Evolutionary conservation across 1,140 invertebrate species (phyloP).

Genomic region (Papilio polyxenes): DNA sequence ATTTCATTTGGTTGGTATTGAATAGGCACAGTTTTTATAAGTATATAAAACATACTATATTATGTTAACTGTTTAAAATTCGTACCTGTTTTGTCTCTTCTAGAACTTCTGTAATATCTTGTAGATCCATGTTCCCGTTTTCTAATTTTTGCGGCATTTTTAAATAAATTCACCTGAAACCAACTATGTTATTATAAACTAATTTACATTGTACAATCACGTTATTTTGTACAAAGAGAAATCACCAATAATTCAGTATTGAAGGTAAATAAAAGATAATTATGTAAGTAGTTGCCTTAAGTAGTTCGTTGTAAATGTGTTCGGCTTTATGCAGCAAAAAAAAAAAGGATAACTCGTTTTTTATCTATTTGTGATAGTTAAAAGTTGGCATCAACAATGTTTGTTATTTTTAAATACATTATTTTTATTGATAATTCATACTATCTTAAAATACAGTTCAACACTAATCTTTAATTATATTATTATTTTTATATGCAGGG

Average conservation of each 20-base stretch:
- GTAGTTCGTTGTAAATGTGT: background rate
- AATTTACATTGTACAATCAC: background rate
- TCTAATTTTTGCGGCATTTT: conserved; percentile 45
- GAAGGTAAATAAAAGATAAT: background rate
- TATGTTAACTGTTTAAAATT: background rate
- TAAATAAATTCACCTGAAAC: conserved; percentile 8
- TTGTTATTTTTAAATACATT: background rate
- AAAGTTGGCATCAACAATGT: background rate
- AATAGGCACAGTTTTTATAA: too few relatives aligned
- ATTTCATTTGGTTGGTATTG: too few relatives aligned
- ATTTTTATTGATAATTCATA: background rate
- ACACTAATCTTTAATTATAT: too few relatives aligned
- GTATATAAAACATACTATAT: too few relatives aligned
- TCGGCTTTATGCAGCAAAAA: background rate
- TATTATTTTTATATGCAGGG: too few relatives aligned
- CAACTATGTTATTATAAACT: background rate
- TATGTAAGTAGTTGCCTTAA: background rate
- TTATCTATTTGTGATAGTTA: background rate
- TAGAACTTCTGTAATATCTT: conserved; percentile 50
- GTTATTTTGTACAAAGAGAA: background rate
- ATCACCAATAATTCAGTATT: background rate
- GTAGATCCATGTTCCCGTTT: conserved; percentile 41
- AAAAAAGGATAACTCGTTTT: background rate
- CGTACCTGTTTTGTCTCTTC: conserved; percentile 46
- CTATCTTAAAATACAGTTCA: background rate